Conservation (phyloP, 2,888 invertebrate species). For the Nomada fabriciana region DNA sequence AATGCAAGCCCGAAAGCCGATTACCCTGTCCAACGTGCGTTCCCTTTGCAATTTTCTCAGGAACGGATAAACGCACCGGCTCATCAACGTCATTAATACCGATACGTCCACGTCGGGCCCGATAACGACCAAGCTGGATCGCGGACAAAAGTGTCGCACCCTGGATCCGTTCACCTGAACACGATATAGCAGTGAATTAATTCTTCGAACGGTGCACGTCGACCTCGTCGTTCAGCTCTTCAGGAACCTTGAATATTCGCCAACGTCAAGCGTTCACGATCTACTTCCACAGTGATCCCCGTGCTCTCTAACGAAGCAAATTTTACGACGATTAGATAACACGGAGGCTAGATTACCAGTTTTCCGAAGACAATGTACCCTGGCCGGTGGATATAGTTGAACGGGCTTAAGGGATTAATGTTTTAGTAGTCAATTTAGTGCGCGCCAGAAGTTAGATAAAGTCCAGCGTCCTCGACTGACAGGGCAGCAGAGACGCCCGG, state of each 20-base stretch:
- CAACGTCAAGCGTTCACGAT: constrained; percentile 31
- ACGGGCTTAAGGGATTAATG: constrained; percentile 65
- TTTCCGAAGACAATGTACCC: constrained; percentile 62
- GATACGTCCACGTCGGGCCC: constrained; percentile 52
- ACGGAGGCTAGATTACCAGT: constrained; percentile 52
- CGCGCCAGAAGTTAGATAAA: constrained; percentile 67
- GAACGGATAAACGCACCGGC: constrained; percentile 22
- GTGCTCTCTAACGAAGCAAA: constrained; percentile 14
- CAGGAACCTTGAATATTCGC: constrained; percentile 9
- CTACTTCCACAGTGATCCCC: background rate
- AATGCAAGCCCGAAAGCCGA: constrained; percentile 64
- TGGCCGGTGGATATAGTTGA: constrained; percentile 51
- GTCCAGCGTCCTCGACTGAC: constrained; percentile 55
- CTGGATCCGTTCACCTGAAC: constrained; percentile 29
- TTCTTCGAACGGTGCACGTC: constrained; percentile 32
- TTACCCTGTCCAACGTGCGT: constrained; percentile 54
- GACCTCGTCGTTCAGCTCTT: constrained; percentile 13
- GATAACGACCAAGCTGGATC: constrained; percentile 55
- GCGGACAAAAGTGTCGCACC: constrained; percentile 38
- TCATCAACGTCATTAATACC: constrained; percentile 62
- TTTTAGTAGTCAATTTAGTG: constrained; percentile 69
- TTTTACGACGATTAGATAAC: constrained; percentile 32
- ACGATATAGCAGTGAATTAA: constrained; percentile 37
- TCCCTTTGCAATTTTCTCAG: constrained; percentile 60
- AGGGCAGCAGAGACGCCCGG: constrained; percentile 26